Percentiles rank a stretch among this genome's conserved stretches.
Conservation (phyloP, 2,113 vertebrate species). For the Delphinus delphis region DNA sequence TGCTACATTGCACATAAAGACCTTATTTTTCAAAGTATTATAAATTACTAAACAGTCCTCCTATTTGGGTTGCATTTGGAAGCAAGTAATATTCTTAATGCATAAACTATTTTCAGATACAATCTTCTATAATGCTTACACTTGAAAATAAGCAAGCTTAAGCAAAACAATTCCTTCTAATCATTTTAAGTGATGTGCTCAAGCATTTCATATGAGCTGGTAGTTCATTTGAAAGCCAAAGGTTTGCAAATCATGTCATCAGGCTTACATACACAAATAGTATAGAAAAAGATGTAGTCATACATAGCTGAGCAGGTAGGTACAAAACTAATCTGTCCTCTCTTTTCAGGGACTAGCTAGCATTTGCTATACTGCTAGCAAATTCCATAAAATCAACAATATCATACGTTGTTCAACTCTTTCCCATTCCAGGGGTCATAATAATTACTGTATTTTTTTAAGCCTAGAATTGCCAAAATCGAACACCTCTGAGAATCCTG, state of each 20-base stretch:
- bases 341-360: not conserved
- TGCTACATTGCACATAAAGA: conserved; percentile 43
- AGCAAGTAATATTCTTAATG: conserved; percentile 60
- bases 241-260: not conserved
- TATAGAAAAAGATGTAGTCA: not conserved
- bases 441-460: not conserved
- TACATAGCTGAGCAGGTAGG: not conserved
- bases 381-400: not conserved
- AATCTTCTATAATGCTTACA: conserved; percentile 46
- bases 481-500: not conserved
- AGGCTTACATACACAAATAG: not conserved
- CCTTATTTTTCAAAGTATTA: conserved; percentile 72
- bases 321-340: not conserved
- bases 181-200: conserved; percentile 39
- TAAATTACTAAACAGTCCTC: conserved; percentile 72
- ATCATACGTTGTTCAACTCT: not conserved
- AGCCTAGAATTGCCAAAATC: not conserved
- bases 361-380: not conserved
- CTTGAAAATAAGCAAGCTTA: conserved; percentile 65
- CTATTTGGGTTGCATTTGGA: conserved; percentile 69
- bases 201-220: conserved; percentile 19
- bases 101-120: conserved; percentile 41
- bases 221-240: conserved; percentile 24
- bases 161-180: conserved; percentile 58
- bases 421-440: not conserved